Evolutionary conservation across 2,113 vertebrate species (phyloP), one percentile per base, ranked within the genome.

Genomic region (Otus sunia): DNA sequence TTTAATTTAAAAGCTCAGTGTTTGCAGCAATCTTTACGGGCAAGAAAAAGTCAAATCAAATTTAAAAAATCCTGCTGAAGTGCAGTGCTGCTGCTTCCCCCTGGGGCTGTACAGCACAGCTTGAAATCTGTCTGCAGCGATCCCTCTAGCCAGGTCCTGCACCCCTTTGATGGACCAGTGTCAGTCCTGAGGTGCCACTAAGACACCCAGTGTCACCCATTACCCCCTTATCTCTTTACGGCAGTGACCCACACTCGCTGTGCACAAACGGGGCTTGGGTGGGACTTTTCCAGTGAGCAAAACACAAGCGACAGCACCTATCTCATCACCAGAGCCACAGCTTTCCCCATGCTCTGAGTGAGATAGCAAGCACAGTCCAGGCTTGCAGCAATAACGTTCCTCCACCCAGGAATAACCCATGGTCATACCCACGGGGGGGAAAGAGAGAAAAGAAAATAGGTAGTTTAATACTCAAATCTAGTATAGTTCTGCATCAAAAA

Each of bases 1-100:
- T 75, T 96, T 97, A 96, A 97, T 97, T 97, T 97, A 97, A 96
- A 97, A 97, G 83, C 92, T 97, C 66, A 3, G 75, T 76, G 87
- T 96, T 94, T 56, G 50, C 88, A 90, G 80, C 92, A 68, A 43
- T 90, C 41, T 93, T 97, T 75, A 50, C 9, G 3, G 86, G 68
- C 68, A 86, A 86, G 64, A 66, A 94, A 62, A 91, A 95, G 64
- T 71, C 63, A 95, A 94, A 86, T 95, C 34, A 56, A 71, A 94
- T 64, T 15, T 15, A 43, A 34, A 73, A 60, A 74, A 36, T 37
- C 66, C 7, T 5, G 3, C 29, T 45, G 27, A 95, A 58, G 27
- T 34, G 18, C 32, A 23, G 32, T 16, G 58, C 52, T 85, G 58
- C 73, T 47, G 10, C 66, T 94, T 88, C 56, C 77, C 69, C 29